Conservation (phyloP, 2,797 vertebrate genomes). For the Columba guinea region DNA sequence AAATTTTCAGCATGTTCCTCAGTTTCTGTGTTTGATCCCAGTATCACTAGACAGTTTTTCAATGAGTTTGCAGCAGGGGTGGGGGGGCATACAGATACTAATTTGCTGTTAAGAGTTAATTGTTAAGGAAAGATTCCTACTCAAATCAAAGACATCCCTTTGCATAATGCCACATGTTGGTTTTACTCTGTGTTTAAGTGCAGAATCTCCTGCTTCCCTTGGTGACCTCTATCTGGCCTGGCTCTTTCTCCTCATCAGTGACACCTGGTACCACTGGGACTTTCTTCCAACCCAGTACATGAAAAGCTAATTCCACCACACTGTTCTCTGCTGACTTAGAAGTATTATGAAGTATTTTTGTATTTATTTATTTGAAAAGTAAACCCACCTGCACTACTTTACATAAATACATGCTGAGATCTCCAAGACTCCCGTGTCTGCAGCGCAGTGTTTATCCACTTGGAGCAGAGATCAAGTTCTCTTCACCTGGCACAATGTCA, state of each 20-base stretch:
- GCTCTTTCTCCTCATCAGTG: neutral
- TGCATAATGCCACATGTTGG: neutral
- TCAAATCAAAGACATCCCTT: neutral
- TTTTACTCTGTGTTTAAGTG: neutral
- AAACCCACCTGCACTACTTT: conserved; percentile 13
- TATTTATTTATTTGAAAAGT: conserved; percentile 33
- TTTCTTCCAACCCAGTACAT: neutral
- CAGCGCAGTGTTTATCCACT: conserved; percentile 6
- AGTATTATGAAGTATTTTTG: neutral
- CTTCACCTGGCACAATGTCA: neutral
- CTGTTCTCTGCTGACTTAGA: neutral
- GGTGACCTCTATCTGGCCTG: neutral
- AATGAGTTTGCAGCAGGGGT: neutral
- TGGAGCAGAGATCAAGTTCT: neutral
- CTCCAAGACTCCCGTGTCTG: neutral
- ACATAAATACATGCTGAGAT: neutral
- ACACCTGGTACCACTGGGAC: neutral
- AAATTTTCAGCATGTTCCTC: neutral
- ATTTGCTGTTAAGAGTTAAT: neutral
- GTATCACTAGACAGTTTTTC: neutral
- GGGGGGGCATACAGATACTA: neutral
- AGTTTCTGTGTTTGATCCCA: neutral
- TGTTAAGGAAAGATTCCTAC: neutral
- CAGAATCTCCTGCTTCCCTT: neutral
- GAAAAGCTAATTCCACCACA: neutral